Evolutionary conservation across 1,140 invertebrate species (phyloP), one percentile per base, ranked within the genome.

Genomic region (Ylistrum balloti): DNA sequence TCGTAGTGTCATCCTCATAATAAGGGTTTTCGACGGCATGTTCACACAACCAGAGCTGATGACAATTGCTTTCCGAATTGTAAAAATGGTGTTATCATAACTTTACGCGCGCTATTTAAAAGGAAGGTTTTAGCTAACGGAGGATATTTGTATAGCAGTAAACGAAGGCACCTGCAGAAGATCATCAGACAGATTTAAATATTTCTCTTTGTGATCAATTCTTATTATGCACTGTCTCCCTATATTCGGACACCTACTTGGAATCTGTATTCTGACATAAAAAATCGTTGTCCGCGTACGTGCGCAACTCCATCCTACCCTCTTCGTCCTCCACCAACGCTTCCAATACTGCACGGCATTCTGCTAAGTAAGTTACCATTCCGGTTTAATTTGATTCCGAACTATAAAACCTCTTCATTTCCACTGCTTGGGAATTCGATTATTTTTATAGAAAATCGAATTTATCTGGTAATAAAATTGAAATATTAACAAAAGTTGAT

Each of bases 381-480:
- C 5, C 22, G 13, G 56, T 74, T 74, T 74, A 74, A 74, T 74
- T 74, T 28, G n/a, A 74, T 74, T 74, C 56, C 22, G 56, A 74
- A 74, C n/a, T n/a, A 74, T 22, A 74, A 74, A n/a, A 74, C 22
- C 56, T 5, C 56, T 74, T 28, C n/a, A 74, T 74, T 74, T 74
- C n/a, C 56, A 74, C n/a, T n/a, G n/a, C 56, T 2, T 1, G 56
- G n/a, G 22, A 74, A 74, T 74, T n/a, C 5, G n/a, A 74, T 74
- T 28, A 74, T 74, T 74, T 74, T 74, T n/a, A n/a, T n/a, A 74
- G 2, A 28, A n/a, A 74, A 74, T 74, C n/a, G 28, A 22, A 74
- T 74, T 74, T 74, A n/a, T 74, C 56, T 74, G 56, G 56, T 74
- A 74, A 74, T 28, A 74, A 74, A 74, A 74, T n/a, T 74, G 56